Percentiles rank a stretch among this genome's conserved stretches.
These are phyloP conservation scores for Sturnus vulgaris DNA, from an alignment of 2,113 vertebrate species.

Conservation along the genomic window DNA sequence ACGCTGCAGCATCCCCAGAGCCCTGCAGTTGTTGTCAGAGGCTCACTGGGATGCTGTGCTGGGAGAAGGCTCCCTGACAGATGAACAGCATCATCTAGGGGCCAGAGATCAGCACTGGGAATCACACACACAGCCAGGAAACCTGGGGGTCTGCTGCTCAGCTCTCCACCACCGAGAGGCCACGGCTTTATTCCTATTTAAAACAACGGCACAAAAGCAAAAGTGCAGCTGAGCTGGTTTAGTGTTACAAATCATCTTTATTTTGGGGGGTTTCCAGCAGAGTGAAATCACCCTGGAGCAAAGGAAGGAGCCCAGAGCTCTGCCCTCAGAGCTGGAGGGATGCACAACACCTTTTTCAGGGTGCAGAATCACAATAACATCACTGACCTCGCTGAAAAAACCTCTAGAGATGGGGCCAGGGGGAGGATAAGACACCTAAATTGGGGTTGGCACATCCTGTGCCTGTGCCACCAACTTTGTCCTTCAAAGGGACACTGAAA, in stretches of 20 bases:
- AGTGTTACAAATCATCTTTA: accelerated
- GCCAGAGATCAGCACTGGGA: neutral
- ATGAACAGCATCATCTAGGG: slow-evolving; percentile 20
- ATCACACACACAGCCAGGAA: accelerated
- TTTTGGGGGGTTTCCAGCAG: neutral
- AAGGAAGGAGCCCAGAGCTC: neutral
- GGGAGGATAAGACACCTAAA: accelerated
- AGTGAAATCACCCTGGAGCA: neutral
- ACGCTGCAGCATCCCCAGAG: neutral
- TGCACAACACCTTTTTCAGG: neutral
- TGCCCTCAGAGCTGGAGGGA: neutral
- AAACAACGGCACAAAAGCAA: accelerated
- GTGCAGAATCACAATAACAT: accelerated
- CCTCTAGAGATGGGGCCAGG: neutral
- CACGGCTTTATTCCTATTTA: accelerated
- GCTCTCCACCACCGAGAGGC: accelerated
- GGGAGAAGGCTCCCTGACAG: neutral
- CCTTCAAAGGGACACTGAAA: accelerated
- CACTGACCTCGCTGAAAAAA: neutral
- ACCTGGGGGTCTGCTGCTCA: accelerated
- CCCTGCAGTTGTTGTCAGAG: accelerated
- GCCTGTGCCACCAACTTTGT: neutral
- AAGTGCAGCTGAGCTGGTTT: accelerated
- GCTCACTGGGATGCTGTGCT: accelerated
- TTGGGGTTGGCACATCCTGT: accelerated